Conservation (phyloP, 2,113 vertebrate species). For the Motacilla alba region DNA sequence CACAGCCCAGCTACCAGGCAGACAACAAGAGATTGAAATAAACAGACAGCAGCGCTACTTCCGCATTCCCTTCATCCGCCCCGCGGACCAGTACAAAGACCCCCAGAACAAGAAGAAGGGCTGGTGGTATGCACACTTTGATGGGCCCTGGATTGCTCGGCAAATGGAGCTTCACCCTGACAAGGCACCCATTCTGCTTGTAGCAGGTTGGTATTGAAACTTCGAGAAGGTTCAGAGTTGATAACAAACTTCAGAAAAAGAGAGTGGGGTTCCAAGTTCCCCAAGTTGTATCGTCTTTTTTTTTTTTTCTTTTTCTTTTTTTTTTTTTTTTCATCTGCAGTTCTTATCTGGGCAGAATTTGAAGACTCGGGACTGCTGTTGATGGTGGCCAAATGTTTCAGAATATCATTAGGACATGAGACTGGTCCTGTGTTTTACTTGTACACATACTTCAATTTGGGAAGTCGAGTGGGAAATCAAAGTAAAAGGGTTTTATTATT, state of each 20-base stretch:
- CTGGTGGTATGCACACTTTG: slow-evolving; percentile 99
- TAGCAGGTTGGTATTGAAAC: slow-evolving; percentile 83
- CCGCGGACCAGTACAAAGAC: slow-evolving; percentile 92
- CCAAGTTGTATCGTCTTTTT: neutral
- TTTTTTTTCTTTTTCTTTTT: too few species aligned
- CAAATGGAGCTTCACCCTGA: slow-evolving; percentile 99
- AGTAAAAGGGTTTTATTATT: neutral
- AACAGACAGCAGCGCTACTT: slow-evolving; percentile 94
- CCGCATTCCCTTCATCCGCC: slow-evolving; percentile 96
- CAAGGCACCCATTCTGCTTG: slow-evolving; percentile 93
- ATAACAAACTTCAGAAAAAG: neutral
- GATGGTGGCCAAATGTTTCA: neutral
- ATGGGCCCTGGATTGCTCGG: slow-evolving; percentile 94
- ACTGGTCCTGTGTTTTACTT: neutral
- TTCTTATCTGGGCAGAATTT: neutral
- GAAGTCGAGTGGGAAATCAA: neutral
- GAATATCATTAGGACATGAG: neutral
- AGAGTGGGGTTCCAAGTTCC: neutral
- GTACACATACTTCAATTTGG: neutral
- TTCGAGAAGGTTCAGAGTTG: neutral
- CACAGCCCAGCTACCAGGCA: slow-evolving; percentile 75
- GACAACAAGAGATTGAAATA: slow-evolving; percentile 83
- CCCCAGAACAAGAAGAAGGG: slow-evolving; percentile 94
- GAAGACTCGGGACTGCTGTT: neutral
- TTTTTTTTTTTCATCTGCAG: neutral